Conservation (phyloP, 2,888 invertebrate genomes). For the Leucoma salicis region DNA sequence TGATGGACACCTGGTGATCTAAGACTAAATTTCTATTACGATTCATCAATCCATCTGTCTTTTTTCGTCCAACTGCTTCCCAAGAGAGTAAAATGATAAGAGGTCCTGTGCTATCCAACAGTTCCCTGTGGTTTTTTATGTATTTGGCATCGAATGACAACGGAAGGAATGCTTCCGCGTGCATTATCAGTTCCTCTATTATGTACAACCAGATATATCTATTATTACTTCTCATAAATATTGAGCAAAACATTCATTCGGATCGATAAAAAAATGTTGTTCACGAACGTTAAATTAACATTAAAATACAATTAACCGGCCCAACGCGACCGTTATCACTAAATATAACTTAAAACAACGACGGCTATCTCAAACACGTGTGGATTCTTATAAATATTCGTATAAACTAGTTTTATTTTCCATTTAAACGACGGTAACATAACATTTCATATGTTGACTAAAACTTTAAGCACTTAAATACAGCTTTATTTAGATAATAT, state of each 20-base stretch:
- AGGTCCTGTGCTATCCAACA: too few relatives aligned
- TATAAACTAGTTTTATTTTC: background rate
- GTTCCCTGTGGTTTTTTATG: too few relatives aligned
- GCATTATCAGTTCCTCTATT: conserved; percentile 2
- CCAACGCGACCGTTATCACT: background rate
- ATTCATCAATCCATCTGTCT: too few relatives aligned
- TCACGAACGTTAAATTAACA: background rate
- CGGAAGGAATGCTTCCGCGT: background rate
- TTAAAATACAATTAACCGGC: background rate
- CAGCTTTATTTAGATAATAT: background rate
- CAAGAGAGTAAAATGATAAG: too few relatives aligned
- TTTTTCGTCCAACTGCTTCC: too few relatives aligned
- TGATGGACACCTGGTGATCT: too few relatives aligned
- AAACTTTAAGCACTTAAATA: too few relatives aligned
- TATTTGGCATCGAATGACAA: too few relatives aligned
- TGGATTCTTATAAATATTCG: background rate
- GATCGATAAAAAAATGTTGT: background rate
- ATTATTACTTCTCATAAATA: background rate
- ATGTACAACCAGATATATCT: background rate
- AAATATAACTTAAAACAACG: background rate
- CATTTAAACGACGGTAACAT: background rate
- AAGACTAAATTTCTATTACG: too few relatives aligned
- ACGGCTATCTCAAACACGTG: background rate
- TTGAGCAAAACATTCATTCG: background rate
- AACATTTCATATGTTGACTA: background rate